A percentile compares a stretch with the other conserved stretches of the same genome.
Evolutionary conservation across 2,888 invertebrate genomes (phyloP).

Genomic region (Ashinkailepas kermadecensis): DNA sequence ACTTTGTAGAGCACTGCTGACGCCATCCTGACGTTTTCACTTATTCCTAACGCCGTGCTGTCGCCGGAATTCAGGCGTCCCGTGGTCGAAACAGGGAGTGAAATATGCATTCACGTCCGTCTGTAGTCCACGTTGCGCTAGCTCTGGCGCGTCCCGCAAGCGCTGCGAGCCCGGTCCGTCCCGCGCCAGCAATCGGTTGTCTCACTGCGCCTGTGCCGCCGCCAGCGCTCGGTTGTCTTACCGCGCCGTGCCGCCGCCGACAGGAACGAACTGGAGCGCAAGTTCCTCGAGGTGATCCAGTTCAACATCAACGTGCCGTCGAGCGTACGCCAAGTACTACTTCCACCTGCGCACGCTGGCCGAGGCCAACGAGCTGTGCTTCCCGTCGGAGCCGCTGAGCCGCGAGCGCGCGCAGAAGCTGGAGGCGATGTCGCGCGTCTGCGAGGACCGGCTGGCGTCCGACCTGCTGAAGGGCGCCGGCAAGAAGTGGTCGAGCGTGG

Average conservation of each 20-base stretch:
- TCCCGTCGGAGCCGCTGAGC: conserved; percentile 78
- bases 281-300: conserved; percentile 95
- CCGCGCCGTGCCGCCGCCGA: background rate
- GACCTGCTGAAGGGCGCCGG: conserved; percentile 57
- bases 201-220: too few species aligned
- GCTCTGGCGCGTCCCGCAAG: too few species aligned
- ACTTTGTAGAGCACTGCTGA: too few species aligned
- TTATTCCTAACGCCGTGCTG: too few species aligned
- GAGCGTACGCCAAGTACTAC: conserved; percentile 99
- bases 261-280: conserved; percentile 95
- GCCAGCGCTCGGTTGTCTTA: too few species aligned
- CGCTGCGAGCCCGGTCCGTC: too few species aligned
- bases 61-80: too few species aligned
- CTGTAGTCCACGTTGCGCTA: too few species aligned
- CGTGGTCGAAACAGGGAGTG: too few species aligned
- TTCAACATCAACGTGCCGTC: conserved; percentile 99
- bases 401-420: conserved; percentile 60
- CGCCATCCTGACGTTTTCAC: too few species aligned
- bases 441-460: conserved; percentile 75
- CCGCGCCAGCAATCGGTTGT: too few species aligned
- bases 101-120: too few species aligned
- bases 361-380: conserved; percentile 91
- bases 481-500: conserved; percentile 92
- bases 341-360: conserved; percentile 96
- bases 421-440: conserved; percentile 94